Conservation (phyloP, 2,888 invertebrate species). For the Notodonta dromedarius region DNA sequence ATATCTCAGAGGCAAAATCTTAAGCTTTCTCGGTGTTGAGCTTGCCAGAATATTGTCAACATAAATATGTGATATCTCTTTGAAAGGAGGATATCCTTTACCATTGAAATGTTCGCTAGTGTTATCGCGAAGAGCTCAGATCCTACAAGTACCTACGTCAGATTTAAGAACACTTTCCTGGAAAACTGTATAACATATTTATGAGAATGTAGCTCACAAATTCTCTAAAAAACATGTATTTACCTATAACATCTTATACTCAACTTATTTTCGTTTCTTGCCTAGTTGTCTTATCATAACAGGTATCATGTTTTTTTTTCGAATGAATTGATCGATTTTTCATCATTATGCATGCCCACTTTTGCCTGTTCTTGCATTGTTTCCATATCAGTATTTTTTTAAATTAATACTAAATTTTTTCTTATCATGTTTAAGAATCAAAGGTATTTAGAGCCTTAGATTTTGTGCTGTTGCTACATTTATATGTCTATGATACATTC, state of each 20-base stretch:
- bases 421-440: too few species aligned
- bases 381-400: too few species aligned
- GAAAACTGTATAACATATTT: conserved; percentile 11
- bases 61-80: conserved; percentile 30
- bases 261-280: too few species aligned
- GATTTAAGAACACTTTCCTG: conserved; percentile 28
- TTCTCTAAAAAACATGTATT: conserved; percentile 15
- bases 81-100: conserved; percentile 26
- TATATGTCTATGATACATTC: not conserved
- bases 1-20: conserved; percentile 3
- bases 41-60: conserved; percentile 20
- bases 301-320: too few species aligned
- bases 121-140: conserved; percentile 21
- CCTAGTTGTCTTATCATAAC: too few species aligned
- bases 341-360: too few species aligned
- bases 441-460: too few species aligned
- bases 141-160: conserved; percentile 18
- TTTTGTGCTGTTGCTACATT: too few species aligned
- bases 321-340: too few species aligned
- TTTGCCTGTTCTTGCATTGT: too few species aligned
- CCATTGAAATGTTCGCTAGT: conserved; percentile 28
- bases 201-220: not conserved
- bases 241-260: too few species aligned
- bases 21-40: conserved; percentile 14
- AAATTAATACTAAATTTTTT: too few species aligned